Evolutionary conservation across 1,140 invertebrate genomes (phyloP).

Genomic region (Mactra quadrangularis): DNA sequence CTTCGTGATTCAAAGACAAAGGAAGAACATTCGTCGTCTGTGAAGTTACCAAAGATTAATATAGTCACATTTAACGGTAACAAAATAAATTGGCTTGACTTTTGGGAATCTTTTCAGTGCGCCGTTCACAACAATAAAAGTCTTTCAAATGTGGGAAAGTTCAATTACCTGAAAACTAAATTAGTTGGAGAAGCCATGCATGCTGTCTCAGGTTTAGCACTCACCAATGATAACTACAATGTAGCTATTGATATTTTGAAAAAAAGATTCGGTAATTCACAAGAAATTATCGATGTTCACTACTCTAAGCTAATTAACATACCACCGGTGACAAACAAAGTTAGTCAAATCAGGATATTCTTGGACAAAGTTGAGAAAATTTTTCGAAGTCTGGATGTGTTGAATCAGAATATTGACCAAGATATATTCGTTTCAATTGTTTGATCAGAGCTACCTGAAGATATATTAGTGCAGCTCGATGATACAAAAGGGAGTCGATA

Average conservation of each 20-base stretch:
- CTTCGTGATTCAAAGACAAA: neutral
- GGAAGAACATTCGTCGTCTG: neutral
- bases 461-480: conserved; percentile 9
- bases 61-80: conserved; percentile 21
- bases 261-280: conserved; percentile 24
- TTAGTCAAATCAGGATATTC: neutral
- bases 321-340: conserved; percentile 8
- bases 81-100: conserved; percentile 23
- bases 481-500: conserved; percentile 22
- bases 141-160: conserved; percentile 12
- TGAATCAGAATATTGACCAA: conserved; percentile 20
- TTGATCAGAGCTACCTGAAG: neutral
- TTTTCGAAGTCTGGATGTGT: conserved; percentile 19
- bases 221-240: conserved; percentile 31
- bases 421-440: conserved; percentile 25
- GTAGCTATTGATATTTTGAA: conserved; percentile 5
- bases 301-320: conserved; percentile 6
- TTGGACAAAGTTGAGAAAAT: too few species aligned
- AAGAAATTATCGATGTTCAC: conserved; percentile 33
- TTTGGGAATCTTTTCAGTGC: conserved; percentile 29
- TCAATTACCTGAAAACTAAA: conserved; percentile 22
- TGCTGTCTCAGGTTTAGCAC: neutral
- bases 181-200: neutral
- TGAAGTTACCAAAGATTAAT: conserved; percentile 22
- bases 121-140: conserved; percentile 13